phyloP scores from a whole-genome alignment of 2,113 vertebrate genomes.

The Macrotis lagotis region DNA sequence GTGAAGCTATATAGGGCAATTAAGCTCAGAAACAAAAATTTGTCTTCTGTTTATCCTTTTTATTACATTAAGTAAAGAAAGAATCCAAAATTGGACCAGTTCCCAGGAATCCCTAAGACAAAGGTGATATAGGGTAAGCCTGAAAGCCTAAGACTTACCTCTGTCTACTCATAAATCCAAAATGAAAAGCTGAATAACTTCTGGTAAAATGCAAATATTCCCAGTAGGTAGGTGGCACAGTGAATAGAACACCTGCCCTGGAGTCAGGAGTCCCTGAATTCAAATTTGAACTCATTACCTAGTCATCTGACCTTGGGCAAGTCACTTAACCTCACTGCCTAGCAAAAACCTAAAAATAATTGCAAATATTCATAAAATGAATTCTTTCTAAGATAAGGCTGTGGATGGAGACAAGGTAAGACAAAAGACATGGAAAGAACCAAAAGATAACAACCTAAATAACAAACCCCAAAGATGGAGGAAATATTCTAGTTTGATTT shows the following conservation, averaged over 20 bases:
- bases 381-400: not conserved
- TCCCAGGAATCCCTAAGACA: not conserved
- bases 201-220: not conserved
- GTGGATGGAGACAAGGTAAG: not conserved
- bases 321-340: no score
- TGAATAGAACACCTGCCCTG: no score
- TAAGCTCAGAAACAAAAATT: not conserved
- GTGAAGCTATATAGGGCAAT: not conserved
- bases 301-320: no score
- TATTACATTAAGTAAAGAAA: not conserved
- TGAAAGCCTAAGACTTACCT: not conserved
- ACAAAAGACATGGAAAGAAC: not conserved
- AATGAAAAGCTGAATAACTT: not conserved
- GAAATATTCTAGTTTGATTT: not conserved
- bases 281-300: no score
- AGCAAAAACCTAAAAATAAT: no score
- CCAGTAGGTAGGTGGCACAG: no score
- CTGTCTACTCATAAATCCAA: not conserved
- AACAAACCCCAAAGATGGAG: not conserved
- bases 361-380: no score
- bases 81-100: not conserved
- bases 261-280: no score
- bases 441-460: not conserved
- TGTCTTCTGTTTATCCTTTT: slow-evolving; percentile 1
- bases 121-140: not conserved